These are phyloP conservation scores for Drosophila sechellia DNA, from an alignment of 1,140 invertebrate genomes.

Conservation along the genomic window DNA sequence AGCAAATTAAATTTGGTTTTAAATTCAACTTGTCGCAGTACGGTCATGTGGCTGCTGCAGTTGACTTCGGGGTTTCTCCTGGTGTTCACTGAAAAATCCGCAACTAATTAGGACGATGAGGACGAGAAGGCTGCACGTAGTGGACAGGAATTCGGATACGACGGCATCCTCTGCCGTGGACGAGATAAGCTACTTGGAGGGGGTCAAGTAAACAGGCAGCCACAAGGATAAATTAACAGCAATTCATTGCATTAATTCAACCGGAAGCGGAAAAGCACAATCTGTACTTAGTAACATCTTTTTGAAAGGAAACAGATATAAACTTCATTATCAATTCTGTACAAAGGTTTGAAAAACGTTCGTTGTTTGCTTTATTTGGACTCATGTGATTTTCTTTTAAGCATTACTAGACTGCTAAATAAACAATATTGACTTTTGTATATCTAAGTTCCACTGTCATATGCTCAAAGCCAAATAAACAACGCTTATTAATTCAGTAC, in stretches of 20 bases:
- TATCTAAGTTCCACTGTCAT: not conserved
- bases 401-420: no score
- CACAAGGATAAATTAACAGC: slow-evolving; percentile 41
- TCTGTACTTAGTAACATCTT: not conserved
- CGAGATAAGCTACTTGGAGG: slow-evolving; percentile 29
- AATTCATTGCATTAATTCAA: slow-evolving; percentile 29
- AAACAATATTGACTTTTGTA: no score
- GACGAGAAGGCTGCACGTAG: slow-evolving; percentile 26
- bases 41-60: slow-evolving; percentile 25
- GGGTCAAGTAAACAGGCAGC: slow-evolving; percentile 48
- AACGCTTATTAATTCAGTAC: slow-evolving; percentile 57
- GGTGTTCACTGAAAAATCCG: slow-evolving; percentile 73
- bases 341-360: no score
- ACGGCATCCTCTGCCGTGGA: not conserved
- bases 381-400: no score
- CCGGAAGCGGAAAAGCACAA: not conserved
- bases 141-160: slow-evolving; percentile 3
- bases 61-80: slow-evolving; percentile 10
- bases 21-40: slow-evolving; percentile 70
- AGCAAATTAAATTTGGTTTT: slow-evolving; percentile 76
- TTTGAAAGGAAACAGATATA: no score
- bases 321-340: no score
- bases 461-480: not conserved
- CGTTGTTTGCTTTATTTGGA: no score
- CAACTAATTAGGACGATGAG: slow-evolving; percentile 67